These are phyloP conservation scores for Gandaritis pyraliata DNA, from an alignment of 2,888 invertebrate genomes.

Conservation along the genomic window DNA sequence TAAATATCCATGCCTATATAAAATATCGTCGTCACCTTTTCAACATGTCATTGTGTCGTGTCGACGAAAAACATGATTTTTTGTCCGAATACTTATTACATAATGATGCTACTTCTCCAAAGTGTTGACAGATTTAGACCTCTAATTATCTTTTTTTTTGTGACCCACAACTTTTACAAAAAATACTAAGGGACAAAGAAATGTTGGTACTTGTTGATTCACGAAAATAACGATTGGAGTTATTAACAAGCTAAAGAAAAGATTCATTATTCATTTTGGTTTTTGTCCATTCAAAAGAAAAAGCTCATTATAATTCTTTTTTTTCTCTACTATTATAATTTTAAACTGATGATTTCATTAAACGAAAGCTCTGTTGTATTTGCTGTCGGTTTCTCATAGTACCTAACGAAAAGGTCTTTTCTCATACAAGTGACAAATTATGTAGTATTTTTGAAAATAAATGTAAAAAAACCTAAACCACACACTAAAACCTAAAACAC, in stretches of 20 bases:
- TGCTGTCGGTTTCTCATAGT: too few relatives aligned
- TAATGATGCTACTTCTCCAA: slow-evolving; percentile 26
- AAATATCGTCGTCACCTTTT: slow-evolving; percentile 21
- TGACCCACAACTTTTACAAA: slow-evolving; percentile 28
- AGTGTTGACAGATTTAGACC: slow-evolving; percentile 37
- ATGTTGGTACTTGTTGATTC: slow-evolving; percentile 16
- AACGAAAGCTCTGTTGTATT: too few relatives aligned
- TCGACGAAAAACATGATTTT: slow-evolving; percentile 10
- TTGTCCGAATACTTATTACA: slow-evolving; percentile 32
- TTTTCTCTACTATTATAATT: too few relatives aligned
- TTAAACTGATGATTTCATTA: too few relatives aligned
- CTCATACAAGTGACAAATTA: too few relatives aligned
- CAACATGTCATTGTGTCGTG: slow-evolving; percentile 32
- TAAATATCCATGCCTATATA: slow-evolving; percentile 23
- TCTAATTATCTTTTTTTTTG: slow-evolving; percentile 41
- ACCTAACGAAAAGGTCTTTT: too few relatives aligned
- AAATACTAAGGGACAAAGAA: slow-evolving; percentile 15
- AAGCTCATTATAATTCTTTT: neutral
- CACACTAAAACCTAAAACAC: too few relatives aligned
- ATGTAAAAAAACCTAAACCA: too few relatives aligned
- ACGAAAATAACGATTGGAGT: slow-evolving; percentile 9
- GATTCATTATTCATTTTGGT: neutral
- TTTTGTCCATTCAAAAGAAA: neutral
- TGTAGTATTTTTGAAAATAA: too few relatives aligned
- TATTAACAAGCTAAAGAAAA: slow-evolving; percentile 1